Evolutionary conservation across 2,113 vertebrate genomes (phyloP).

Genomic region (Mesocricetus auratus): DNA sequence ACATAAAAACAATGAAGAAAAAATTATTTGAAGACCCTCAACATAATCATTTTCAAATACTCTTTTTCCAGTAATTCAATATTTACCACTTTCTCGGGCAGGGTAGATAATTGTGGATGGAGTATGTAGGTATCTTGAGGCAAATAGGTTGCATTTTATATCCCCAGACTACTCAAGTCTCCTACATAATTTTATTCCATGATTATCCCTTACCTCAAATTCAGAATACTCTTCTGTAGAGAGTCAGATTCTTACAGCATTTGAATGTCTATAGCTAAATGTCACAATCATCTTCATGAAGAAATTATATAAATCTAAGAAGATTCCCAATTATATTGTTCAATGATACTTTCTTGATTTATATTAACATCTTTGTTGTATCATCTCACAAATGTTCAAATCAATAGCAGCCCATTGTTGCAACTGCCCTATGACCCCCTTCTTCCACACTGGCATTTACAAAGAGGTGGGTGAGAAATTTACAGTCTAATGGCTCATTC

Average conservation of each 20-base stretch:
- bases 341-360: neutral
- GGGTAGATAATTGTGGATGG: neutral
- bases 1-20: neutral
- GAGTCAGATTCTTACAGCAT: neutral
- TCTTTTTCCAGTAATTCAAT: neutral
- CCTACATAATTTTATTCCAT: neutral
- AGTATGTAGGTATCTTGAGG: neutral
- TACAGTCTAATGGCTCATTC: neutral
- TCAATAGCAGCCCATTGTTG: neutral
- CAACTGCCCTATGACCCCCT: neutral
- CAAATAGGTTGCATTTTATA: neutral
- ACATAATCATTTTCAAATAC: neutral
- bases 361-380: neutral
- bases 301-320: conserved; percentile 38
- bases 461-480: neutral
- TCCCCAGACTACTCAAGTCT: neutral
- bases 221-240: neutral
- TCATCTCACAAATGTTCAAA: neutral
- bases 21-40: neutral
- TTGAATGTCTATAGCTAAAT: conserved; percentile 1
- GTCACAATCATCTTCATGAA: neutral
- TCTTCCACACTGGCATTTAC: neutral
- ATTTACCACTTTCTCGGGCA: neutral
- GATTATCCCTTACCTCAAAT: neutral
- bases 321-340: neutral